phyloP scores from a whole-genome alignment of 2,113 vertebrate species.

The Tapirus terrestris region DNA sequence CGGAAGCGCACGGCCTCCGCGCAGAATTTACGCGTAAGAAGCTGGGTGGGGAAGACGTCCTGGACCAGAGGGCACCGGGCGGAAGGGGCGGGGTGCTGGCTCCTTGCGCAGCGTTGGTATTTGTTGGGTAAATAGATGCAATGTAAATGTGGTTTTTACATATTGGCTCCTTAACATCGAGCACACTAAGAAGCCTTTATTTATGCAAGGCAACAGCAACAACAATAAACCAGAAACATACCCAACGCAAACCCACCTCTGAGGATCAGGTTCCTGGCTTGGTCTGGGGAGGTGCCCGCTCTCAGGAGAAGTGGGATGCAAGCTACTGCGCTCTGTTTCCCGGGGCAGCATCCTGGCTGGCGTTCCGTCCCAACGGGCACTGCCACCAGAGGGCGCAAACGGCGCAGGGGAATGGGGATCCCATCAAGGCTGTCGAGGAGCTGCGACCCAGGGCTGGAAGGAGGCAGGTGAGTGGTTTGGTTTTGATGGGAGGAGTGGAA shows the following conservation, averaged over 20 bases:
- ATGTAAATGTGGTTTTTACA: fast-evolving
- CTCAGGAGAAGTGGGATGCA: too few species aligned
- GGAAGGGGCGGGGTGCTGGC: too few species aligned
- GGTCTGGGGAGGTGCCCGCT: neutral
- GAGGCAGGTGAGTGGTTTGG: neutral
- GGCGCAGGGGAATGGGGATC: neutral
- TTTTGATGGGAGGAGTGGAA: neutral
- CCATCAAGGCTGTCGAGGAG: neutral
- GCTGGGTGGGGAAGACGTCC: fast-evolving
- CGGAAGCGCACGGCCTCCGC: too few species aligned
- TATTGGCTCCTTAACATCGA: neutral
- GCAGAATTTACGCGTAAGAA: neutral
- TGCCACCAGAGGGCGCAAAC: neutral
- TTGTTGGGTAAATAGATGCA: neutral
- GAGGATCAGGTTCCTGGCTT: neutral
- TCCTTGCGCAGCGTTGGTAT: fast-evolving
- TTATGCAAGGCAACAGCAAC: neutral
- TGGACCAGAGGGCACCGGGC: fast-evolving
- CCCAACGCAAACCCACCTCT: neutral
- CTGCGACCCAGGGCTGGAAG: neutral
- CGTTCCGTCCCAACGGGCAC: fast-evolving
- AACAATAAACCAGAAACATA: neutral
- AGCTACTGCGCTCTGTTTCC: neutral
- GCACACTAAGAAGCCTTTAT: neutral
- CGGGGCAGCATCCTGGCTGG: neutral